Conservation (phyloP, 1,140 invertebrate genomes). For the Dufourea novaeangliae region DNA sequence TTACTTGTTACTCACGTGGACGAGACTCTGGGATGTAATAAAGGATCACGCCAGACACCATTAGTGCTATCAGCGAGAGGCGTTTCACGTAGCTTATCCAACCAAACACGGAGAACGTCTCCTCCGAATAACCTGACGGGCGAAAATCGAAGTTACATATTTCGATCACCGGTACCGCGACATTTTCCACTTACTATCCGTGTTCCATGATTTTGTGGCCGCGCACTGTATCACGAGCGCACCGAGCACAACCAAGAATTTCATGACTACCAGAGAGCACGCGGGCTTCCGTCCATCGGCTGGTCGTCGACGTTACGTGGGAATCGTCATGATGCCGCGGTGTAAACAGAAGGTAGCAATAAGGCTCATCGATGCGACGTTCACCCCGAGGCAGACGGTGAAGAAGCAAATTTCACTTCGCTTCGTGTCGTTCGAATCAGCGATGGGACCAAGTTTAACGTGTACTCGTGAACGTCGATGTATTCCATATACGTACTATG, state of each 20-base stretch:
- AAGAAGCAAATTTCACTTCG: slow-evolving; percentile 53
- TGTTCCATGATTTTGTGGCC: slow-evolving; percentile 38
- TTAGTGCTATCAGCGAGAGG: slow-evolving; percentile 56
- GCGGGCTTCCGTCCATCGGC: background rate
- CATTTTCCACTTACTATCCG: slow-evolving; percentile 53
- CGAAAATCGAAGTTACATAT: slow-evolving; percentile 37
- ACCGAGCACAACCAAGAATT: slow-evolving; percentile 36
- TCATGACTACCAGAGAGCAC: slow-evolving; percentile 32
- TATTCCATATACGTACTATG: no score
- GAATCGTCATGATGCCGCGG: slow-evolving; percentile 25
- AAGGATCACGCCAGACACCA: slow-evolving; percentile 58
- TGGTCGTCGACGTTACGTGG: slow-evolving; percentile 13
- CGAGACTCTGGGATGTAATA: slow-evolving; percentile 71
- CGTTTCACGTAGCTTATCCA: slow-evolving; percentile 64
- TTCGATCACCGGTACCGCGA: background rate
- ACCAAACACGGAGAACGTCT: slow-evolving; percentile 45
- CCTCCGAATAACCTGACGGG: slow-evolving; percentile 57
- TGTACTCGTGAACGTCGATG: background rate
- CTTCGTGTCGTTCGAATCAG: background rate
- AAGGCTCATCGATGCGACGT: slow-evolving; percentile 10
- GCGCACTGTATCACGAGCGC: slow-evolving; percentile 45
- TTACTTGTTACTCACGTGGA: slow-evolving; percentile 61
- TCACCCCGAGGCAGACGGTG: background rate
- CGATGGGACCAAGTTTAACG: background rate
- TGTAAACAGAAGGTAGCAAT: slow-evolving; percentile 2